Base-by-base conservation (phyloP, 2,888 invertebrate species). In the Cantharis flavilabris region DNA sequence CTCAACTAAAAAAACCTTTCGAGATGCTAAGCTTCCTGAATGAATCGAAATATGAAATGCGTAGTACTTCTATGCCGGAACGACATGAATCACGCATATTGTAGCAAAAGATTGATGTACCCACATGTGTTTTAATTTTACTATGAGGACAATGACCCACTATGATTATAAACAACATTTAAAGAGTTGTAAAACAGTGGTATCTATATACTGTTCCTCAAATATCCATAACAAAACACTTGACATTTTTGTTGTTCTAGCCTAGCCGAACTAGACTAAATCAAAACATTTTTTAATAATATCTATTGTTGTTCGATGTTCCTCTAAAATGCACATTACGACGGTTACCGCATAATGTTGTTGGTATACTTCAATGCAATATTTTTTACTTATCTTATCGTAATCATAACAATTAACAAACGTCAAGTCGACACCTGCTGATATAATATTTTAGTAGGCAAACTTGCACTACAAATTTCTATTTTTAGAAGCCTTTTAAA, bases 81-180 rank as follows among this genome's bases (percentile, higher is more conserved):
- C 23, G 23, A 67, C n/a, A 67, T 67, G 26, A 67, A 67, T 67
- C 20, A 23, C 13, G 26, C 23, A 65, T 23, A 20, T 23, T 16
- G 30, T 11, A 11, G 11, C 64, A 64, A 67, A 18, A 67, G 65
- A 67, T 67, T 67, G 23, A 67, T 67, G 65, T 67, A 67, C 65
- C 65, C 65, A 67, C 72, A 63, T 73, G 73, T 69, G 72, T 73
- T 73, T 73, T 69, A 73, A 69, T 70, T 73, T 70, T 70, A 70
- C 49, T 26, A 67, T 30, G 20, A 73, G 73, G 73, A 69, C 73
- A 69, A 65, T 18, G 73, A 73, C 73, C 73, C 28, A 73, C 3
- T 33, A 28, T 62, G 70, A 23, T 69, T 16, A 73, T 63, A 73
- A 73, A 73, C 62, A 69, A 33, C 23, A 62, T 49, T 49, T 67